Base-by-base conservation (phyloP, 1,140 invertebrate genomes). In the Bombus cullumanus region DNA sequence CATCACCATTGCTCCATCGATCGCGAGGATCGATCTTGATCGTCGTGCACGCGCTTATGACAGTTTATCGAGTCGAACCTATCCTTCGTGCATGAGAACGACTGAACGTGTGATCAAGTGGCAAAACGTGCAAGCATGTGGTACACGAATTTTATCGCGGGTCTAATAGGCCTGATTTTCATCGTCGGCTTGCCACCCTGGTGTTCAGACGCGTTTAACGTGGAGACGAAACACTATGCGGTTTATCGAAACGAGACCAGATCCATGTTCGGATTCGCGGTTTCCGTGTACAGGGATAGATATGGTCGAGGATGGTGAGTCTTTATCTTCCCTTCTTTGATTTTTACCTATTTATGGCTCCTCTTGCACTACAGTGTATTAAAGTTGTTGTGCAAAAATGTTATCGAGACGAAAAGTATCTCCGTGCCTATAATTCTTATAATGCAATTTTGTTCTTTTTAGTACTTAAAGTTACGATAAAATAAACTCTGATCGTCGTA, bases 261-360 rank as follows among this genome's bases (percentile, higher is more conserved):
- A 0, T 94, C 92, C 68, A 94, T 94, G 94, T 94, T 94, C 68
- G 94, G 94, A 47, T 94, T 93, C 86, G 89, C 94, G 0, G 93
- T 94, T 41, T 91, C 93, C 12, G 87, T 90, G 43, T 93, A 94
- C 87, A 88, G 92, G 34, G 94, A 94, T 75, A 83, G 57, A 47
- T 47, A 73, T 5, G 81, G 90, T 13, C 89, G 90, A n/a, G 94
- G 94, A 87, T 94, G 93, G 94, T 91, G 64, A 89, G 90, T 72
- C 15, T 41, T 22, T n/a, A 34, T 37, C 6, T 47, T 90, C 37
- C 86, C 43, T 73, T 72, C 22, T 83, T 72, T 73, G 0, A 39
- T 9, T 47, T 81, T 66, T 76, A 12, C 28, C 5, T n/a, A 62
- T n/a, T n/a, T n/a, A n/a, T 12, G 28, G 12, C 12, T 28, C 1